These are phyloP conservation scores for Noctua fimbriata DNA, from an alignment of 2,888 invertebrate species.

Conservation along the genomic window DNA sequence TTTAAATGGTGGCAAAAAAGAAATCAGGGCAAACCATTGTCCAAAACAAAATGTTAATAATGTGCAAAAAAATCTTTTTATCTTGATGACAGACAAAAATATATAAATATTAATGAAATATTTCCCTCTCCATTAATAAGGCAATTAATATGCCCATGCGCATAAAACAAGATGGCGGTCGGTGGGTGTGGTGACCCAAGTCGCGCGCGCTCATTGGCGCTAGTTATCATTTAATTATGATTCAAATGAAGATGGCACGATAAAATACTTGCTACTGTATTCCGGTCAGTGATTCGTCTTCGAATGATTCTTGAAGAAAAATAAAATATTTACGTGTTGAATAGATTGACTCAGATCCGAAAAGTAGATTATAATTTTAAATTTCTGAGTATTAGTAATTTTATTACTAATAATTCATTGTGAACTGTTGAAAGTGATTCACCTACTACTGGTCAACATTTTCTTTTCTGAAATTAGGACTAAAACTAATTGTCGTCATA, in stretches of 20 bases:
- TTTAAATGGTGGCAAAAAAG: neutral
- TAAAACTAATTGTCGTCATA: neutral
- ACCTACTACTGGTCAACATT: neutral
- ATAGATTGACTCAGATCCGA: neutral
- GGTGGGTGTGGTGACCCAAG: conserved; percentile 83
- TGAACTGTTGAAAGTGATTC: neutral
- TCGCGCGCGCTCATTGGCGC: conserved; percentile 82
- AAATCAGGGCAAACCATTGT: no score
- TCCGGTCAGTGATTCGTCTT: conserved; percentile 55
- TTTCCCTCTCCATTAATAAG: conserved; percentile 69
- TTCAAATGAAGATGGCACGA: conserved; percentile 75
- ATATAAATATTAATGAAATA: conserved; percentile 56
- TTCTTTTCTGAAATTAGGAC: neutral
- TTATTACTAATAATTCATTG: no score
- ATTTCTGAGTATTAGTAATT: neutral
- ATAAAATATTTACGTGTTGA: neutral
- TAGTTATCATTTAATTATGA: conserved; percentile 79
- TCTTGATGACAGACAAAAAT: conserved; percentile 18
- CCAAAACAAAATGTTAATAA: neutral
- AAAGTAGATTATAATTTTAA: neutral
- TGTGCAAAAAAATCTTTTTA: conserved; percentile 3
- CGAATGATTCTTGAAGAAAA: conserved; percentile 21
- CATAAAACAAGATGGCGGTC: conserved; percentile 85
- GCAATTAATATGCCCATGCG: conserved; percentile 81
- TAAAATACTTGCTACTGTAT: conserved; percentile 67